These are phyloP conservation scores for Diarsia mendica DNA, from an alignment of 2,888 invertebrate species.

Conservation along the genomic window DNA sequence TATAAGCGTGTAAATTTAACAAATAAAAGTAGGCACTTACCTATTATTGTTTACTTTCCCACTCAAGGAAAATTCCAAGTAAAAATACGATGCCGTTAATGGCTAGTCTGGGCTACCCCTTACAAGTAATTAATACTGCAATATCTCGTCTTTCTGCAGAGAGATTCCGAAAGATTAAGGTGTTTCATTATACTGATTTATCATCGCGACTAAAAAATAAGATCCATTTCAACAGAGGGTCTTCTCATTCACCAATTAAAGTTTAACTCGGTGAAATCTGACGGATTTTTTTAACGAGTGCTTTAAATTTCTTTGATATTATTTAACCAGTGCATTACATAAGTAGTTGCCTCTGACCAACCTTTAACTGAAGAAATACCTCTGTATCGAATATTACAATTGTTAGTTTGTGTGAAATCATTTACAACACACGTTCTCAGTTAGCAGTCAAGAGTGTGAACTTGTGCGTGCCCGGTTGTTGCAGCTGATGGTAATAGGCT, in stretches of 20 bases:
- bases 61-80: slow-evolving; percentile 20
- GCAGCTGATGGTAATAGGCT: too few relatives aligned
- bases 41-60: background rate
- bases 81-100: background rate
- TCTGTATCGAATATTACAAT: too few relatives aligned
- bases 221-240: slow-evolving; percentile 53
- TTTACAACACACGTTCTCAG: too few relatives aligned
- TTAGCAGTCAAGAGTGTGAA: too few relatives aligned
- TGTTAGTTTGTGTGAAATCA: too few relatives aligned
- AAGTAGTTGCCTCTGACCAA: too few relatives aligned
- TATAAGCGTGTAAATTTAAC: background rate
- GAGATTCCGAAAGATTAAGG: slow-evolving; percentile 86
- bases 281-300: background rate
- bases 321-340: background rate
- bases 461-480: too few relatives aligned
- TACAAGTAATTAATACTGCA: slow-evolving; percentile 85
- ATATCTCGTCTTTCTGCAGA: slow-evolving; percentile 84
- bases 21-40: background rate
- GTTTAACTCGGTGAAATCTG: slow-evolving; percentile 33
- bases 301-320: background rate
- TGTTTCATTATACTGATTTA: slow-evolving; percentile 84
- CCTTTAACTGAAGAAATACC: too few relatives aligned
- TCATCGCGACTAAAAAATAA: slow-evolving; percentile 66
- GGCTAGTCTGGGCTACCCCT: slow-evolving; percentile 66
- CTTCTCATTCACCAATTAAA: slow-evolving; percentile 39